These are phyloP conservation scores for Chrysomallon squamiferum DNA, from an alignment of 1,140 invertebrate species.

Conservation along the genomic window DNA sequence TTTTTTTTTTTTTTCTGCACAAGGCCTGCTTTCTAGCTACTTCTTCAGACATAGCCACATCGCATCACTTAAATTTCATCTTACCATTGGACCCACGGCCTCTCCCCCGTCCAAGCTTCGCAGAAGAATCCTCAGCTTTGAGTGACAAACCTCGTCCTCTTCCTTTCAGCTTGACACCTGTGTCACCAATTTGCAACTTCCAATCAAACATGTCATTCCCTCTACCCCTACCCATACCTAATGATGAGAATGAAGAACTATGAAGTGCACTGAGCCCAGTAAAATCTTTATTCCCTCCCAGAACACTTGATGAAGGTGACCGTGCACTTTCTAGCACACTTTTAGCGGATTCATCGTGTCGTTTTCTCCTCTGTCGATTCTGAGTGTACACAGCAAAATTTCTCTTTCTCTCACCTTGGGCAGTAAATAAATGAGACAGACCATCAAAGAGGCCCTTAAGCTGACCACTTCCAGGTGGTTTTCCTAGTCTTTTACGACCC, in stretches of 20 bases:
- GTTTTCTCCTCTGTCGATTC: constrained; percentile 20
- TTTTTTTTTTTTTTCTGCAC: not conserved
- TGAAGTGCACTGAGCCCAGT: too few relatives aligned
- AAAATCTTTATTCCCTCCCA: too few relatives aligned
- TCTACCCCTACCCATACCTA: constrained; percentile 23
- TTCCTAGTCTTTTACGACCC: constrained; percentile 35
- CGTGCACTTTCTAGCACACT: constrained; percentile 7
- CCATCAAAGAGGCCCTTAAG: constrained; percentile 83
- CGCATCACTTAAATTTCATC: constrained; percentile 8
- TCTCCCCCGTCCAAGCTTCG: constrained; percentile 25
- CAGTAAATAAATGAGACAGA: constrained; percentile 82
- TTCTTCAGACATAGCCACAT: constrained; percentile 7
- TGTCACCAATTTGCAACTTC: not conserved
- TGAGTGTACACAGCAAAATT: constrained; percentile 44
- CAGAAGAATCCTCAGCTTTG: constrained; percentile 1
- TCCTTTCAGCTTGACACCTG: constrained; percentile 1
- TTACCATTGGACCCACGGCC: constrained; percentile 31
- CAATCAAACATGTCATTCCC: constrained; percentile 9
- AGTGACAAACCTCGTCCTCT: not conserved
- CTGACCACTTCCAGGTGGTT: constrained; percentile 69
- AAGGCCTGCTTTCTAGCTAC: constrained; percentile 2
- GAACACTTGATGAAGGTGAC: not conserved
- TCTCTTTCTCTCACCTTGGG: constrained; percentile 69
- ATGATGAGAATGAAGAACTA: too few relatives aligned
- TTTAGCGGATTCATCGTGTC: not conserved